Evolutionary conservation across 2,888 invertebrate genomes (phyloP), one percentile per base, ranked within the genome.

Genomic region (Baronia brevicornis): DNA sequence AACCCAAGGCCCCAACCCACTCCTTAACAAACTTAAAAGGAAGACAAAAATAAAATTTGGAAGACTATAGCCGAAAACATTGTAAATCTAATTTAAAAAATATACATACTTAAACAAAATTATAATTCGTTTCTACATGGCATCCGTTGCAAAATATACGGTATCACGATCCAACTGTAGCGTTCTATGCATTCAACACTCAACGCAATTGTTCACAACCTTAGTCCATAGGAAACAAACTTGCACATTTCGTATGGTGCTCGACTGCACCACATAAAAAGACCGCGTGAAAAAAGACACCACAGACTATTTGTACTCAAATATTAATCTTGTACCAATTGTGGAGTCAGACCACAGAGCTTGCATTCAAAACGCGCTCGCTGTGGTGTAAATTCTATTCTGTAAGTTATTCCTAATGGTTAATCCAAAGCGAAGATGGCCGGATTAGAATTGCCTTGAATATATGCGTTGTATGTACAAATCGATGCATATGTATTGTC

Each of bases 111-210:
- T 36, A 17, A 36, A n/a, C n/a, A n/a, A n/a, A n/a, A n/a, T n/a
- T n/a, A 41, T 54, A 68, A 69, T 68, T 63, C 62, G 60, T 63
- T 56, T 47, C 34, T 29, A 56, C 63, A 70, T 70, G 69, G 70
- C 71, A 67, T 50, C 41, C 41, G n/a, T n/a, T n/a, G n/a, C 42
- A 51, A 37, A 35, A 41, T 41, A 49, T 44, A 46, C 48, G n/a
- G 11, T 34, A 36, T 33, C 35, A 39, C 37, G 44, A 39, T 41
- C 39, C 38, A 33, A 30, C 40, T 36, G 28, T 35, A 24, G 26
- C n/a, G n/a, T 31, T 31, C 31, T 18, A 26, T 3, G 5, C 5
- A 17, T 19, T 27, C 32, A 17, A 17, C 26, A 33, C 33, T 38
- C 24, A 38, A 43, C 33, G 38, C 19, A 29, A 27, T 37, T 42